Conservation (phyloP, 2,113 vertebrate genomes). For the Pluvialis apricaria region DNA sequence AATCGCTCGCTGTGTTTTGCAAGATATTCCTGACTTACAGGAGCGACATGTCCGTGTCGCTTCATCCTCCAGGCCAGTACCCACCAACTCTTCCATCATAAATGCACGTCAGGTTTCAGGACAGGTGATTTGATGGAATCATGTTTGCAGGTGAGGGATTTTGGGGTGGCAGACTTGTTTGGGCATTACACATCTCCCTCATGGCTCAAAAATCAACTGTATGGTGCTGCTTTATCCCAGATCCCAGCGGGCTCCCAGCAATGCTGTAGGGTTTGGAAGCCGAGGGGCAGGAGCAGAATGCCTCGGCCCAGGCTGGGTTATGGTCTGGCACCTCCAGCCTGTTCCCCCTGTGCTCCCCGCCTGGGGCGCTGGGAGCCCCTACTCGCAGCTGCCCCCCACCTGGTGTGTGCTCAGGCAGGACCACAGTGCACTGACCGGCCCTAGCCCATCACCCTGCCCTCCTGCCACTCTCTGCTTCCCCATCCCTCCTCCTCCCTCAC, state of each 20-base stretch:
- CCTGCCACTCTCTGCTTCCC: not conserved
- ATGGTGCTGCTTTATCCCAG: not conserved
- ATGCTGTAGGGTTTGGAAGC: not conserved
- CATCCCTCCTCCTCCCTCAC: conserved; percentile 11
- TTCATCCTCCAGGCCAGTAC: not conserved
- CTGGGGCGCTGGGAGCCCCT: not conserved
- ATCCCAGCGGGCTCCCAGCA: accelerated
- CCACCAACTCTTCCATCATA: not conserved
- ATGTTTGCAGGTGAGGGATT: not conserved
- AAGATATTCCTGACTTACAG: not conserved
- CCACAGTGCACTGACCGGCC: accelerated
- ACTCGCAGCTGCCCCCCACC: accelerated
- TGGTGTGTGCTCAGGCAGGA: accelerated
- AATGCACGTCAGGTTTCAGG: not conserved
- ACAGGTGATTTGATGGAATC: not conserved
- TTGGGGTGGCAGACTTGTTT: not conserved
- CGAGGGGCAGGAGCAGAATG: not conserved
- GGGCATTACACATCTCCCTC: not conserved
- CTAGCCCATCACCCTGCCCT: not conserved
- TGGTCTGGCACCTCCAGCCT: not conserved
- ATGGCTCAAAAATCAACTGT: not conserved
- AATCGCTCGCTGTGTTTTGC: not conserved
- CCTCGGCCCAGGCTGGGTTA: not conserved
- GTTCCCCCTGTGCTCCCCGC: accelerated
- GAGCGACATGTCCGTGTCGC: accelerated